phyloP scores from a whole-genome alignment of 2,113 vertebrate species.

The Lagopus leucura region DNA sequence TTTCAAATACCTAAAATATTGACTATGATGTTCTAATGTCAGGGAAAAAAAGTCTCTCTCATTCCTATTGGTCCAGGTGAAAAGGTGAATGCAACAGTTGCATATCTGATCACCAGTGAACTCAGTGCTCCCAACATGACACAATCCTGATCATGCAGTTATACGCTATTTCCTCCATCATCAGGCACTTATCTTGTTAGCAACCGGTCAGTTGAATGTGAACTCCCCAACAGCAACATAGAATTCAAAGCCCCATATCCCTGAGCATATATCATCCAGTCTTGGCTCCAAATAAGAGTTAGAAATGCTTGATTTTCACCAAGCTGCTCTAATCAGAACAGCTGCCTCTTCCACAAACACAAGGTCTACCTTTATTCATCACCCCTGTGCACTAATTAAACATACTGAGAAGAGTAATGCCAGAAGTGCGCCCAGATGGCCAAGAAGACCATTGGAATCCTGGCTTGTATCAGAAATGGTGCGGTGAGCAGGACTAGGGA shows the following conservation, averaged over 20 bases:
- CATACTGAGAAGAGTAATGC: background rate
- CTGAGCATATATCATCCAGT: background rate
- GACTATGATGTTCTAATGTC: background rate
- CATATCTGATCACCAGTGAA: background rate
- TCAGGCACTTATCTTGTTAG: background rate
- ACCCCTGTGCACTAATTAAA: background rate
- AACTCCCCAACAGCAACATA: background rate
- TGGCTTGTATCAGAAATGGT: too few relatives aligned
- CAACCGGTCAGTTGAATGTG: background rate
- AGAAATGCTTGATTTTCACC: background rate
- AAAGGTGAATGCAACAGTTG: background rate
- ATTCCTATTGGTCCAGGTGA: background rate
- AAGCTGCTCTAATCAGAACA: background rate
- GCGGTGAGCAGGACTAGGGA: too few relatives aligned
- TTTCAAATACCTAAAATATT: background rate
- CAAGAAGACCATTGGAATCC: too few relatives aligned
- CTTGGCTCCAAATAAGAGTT: background rate
- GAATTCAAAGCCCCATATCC: rapidly evolving
- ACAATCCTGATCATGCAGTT: background rate
- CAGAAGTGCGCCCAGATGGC: too few relatives aligned
- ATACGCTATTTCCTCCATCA: background rate
- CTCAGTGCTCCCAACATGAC: background rate
- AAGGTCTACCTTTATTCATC: background rate
- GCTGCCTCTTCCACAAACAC: background rate
- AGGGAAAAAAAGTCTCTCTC: background rate